A percentile compares a stretch with the other conserved stretches of the same genome.
Conservation (phyloP, 1,140 invertebrate genomes). For the Phthorimaea operculella region DNA sequence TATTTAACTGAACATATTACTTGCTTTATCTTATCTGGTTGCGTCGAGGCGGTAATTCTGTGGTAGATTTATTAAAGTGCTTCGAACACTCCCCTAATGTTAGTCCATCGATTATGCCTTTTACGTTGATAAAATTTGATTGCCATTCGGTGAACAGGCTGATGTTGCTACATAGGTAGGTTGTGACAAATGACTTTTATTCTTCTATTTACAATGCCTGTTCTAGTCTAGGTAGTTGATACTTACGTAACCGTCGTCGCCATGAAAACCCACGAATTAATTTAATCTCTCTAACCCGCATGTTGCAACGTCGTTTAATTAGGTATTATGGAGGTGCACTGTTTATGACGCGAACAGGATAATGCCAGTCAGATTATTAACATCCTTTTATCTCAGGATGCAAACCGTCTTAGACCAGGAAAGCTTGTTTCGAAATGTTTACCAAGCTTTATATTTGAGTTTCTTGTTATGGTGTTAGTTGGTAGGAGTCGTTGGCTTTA, state of each 20-base stretch:
- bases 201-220: not conserved
- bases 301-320: not conserved
- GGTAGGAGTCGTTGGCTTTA: constrained; percentile 27
- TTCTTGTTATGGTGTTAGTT: not conserved
- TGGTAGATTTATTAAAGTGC: not conserved
- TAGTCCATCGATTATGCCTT: not conserved
- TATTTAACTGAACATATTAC: not conserved
- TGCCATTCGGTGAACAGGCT: not conserved
- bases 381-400: not conserved
- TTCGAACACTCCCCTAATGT: not conserved
- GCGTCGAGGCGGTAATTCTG: not conserved
- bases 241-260: not conserved
- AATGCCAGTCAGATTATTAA: not conserved
- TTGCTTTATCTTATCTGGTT: not conserved
- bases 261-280: not conserved
- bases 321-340: too few species aligned
- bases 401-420: constrained; percentile 4
- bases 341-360: not conserved
- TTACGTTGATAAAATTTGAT: not conserved
- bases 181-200: not conserved
- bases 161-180: not conserved
- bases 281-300: not conserved
- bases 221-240: not conserved
- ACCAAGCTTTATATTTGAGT: not conserved
- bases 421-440: constrained; percentile 15